Conservation (phyloP, 2,888 invertebrate species). For the Leucoptera coffeella region DNA sequence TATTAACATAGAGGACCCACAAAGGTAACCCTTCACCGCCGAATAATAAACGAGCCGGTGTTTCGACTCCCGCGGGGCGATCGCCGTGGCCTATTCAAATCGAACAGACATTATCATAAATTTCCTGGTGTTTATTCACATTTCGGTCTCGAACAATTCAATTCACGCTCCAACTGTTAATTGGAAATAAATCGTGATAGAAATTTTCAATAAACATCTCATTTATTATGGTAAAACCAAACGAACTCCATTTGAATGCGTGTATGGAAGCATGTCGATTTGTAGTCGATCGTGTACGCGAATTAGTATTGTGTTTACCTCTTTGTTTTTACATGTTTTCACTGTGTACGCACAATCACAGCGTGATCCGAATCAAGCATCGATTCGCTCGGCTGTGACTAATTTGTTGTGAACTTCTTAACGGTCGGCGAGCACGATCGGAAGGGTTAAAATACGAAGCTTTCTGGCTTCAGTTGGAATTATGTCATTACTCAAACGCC, state of each 20-base stretch:
- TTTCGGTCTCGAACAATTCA: constrained; percentile 49
- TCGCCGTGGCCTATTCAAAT: constrained; percentile 31
- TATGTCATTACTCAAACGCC: constrained; percentile 16
- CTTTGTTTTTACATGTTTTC: constrained; percentile 11
- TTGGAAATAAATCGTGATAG: constrained; percentile 46
- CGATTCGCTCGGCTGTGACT: constrained; percentile 15
- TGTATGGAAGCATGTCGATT: constrained; percentile 23
- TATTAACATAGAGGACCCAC: constrained; percentile 24
- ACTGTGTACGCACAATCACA: constrained; percentile 1
- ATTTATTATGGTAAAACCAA: constrained; percentile 31
- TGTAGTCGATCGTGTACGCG: constrained; percentile 18
- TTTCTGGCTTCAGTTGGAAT: constrained; percentile 1
- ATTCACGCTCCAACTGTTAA: constrained; percentile 47
- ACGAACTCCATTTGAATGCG: constrained; percentile 40
- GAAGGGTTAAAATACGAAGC: constrained; percentile 13
- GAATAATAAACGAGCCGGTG: constrained; percentile 22
- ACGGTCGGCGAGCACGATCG: constrained; percentile 14
- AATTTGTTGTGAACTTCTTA: constrained; percentile 16
- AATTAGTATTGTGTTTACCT: constrained; percentile 15
- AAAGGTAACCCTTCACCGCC: constrained; percentile 43
- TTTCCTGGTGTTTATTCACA: constrained; percentile 50
- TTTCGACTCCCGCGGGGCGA: constrained; percentile 22
- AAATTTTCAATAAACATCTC: constrained; percentile 46
- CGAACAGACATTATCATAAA: constrained; percentile 45
- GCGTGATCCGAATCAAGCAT: constrained; percentile 14